A percentile compares a stretch with the other conserved stretches of the same genome.
These are phyloP conservation scores for Diogma glabrata DNA, from an alignment of 2,888 invertebrate genomes.

Conservation along the genomic window DNA sequence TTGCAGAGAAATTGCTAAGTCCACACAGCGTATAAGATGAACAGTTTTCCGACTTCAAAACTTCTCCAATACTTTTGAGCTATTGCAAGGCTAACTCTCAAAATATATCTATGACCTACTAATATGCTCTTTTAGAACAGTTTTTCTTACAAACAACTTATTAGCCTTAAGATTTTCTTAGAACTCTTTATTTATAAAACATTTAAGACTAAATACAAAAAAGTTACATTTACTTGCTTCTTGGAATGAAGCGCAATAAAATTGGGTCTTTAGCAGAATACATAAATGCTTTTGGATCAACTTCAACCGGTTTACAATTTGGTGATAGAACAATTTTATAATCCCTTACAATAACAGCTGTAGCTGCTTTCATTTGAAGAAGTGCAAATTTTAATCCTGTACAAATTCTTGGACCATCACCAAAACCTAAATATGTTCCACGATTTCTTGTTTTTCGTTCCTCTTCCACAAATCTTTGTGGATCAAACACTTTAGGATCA, in stretches of 20 bases:
- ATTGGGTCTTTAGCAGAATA: conserved; percentile 9
- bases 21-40: no score
- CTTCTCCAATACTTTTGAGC: no score
- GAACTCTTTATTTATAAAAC: no score
- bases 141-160: no score
- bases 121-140: no score
- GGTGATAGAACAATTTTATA: conserved; percentile 21
- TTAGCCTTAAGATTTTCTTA: no score
- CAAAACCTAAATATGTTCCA: conserved; percentile 26
- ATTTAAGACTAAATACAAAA: no score
- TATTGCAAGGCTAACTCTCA: no score
- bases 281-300: conserved; percentile 20
- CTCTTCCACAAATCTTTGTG: conserved; percentile 31
- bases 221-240: no score
- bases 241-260: conserved; percentile 6
- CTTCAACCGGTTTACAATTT: conserved; percentile 22
- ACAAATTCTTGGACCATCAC: conserved; percentile 28
- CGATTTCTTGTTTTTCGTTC: conserved; percentile 24
- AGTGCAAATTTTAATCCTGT: conserved; percentile 22
- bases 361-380: conserved; percentile 21
- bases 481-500: conserved; percentile 33
- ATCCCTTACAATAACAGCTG: conserved; percentile 19
- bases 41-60: no score
- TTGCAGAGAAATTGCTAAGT: no score
- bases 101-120: no score